phyloP scores from a whole-genome alignment of 2,888 invertebrate species.

The Schizaphis graminum region DNA sequence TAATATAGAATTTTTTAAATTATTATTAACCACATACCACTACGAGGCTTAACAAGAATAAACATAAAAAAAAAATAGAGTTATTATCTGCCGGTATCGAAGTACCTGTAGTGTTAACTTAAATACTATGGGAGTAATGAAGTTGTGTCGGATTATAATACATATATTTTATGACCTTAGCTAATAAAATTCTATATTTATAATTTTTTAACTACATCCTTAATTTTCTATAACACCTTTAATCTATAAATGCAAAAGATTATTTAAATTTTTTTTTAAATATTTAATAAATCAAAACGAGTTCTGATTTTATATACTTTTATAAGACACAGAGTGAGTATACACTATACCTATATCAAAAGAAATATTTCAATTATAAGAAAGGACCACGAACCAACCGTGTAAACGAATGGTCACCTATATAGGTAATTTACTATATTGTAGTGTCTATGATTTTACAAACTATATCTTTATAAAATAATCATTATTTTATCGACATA shows the following conservation, averaged over 20 bases:
- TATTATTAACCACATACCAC: not conserved
- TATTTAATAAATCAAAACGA: not conserved
- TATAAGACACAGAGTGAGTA: not conserved
- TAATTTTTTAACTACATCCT: conserved; percentile 7
- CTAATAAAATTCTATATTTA: conserved; percentile 15
- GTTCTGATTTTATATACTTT: not conserved
- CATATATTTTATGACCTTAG: not conserved
- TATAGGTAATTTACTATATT: not conserved
- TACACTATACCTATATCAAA: not conserved
- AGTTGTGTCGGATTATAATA: conserved; percentile 31
- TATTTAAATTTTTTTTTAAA: not conserved
- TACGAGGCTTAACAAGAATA: not conserved
- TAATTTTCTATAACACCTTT: not conserved
- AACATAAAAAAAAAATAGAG: not conserved
- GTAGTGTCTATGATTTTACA: not conserved
- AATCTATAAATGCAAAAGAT: not conserved
- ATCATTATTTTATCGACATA: not conserved
- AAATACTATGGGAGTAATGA: conserved; percentile 33
- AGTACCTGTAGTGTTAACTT: not conserved
- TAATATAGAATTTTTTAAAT: not conserved
- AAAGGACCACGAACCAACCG: not conserved
- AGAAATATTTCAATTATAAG: not conserved
- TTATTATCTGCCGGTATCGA: not conserved
- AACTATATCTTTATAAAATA: not conserved
- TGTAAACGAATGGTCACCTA: not conserved